These are phyloP conservation scores for Phallusia fumigata DNA, from an alignment of 23 tunicate species.

Conservation along the genomic window DNA sequence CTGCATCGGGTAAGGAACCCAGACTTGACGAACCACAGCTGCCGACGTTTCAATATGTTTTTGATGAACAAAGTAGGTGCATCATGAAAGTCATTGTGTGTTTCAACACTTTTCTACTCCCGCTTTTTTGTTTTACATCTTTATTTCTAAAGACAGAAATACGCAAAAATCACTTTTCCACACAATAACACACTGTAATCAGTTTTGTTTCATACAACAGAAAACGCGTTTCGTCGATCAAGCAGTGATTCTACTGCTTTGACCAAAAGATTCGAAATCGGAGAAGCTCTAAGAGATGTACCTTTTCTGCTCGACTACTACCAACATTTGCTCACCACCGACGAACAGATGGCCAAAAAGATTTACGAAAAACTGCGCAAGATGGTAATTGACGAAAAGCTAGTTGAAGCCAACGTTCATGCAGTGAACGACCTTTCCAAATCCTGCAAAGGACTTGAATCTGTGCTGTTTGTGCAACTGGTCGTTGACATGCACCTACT, in stretches of 20 bases:
- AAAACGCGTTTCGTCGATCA: too few species aligned
- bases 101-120: too few species aligned
- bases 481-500: neutral
- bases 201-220: too few species aligned
- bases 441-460: neutral
- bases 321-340: neutral
- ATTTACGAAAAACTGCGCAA: neutral
- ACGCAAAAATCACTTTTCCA: too few species aligned
- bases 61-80: too few species aligned
- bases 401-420: neutral
- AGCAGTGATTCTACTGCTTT: neutral
- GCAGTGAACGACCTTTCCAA: neutral
- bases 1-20: too few species aligned
- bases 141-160: too few species aligned
- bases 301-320: slow-evolving; percentile 3
- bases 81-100: too few species aligned
- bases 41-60: too few species aligned
- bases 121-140: too few species aligned
- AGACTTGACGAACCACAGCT: too few species aligned
- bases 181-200: too few species aligned
- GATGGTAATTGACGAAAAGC: neutral
- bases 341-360: neutral
- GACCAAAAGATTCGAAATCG: neutral
- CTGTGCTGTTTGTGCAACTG: neutral
- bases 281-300: neutral